Evolutionary conservation across 2,888 invertebrate species (phyloP).

Genomic region (Thyatira batis): DNA sequence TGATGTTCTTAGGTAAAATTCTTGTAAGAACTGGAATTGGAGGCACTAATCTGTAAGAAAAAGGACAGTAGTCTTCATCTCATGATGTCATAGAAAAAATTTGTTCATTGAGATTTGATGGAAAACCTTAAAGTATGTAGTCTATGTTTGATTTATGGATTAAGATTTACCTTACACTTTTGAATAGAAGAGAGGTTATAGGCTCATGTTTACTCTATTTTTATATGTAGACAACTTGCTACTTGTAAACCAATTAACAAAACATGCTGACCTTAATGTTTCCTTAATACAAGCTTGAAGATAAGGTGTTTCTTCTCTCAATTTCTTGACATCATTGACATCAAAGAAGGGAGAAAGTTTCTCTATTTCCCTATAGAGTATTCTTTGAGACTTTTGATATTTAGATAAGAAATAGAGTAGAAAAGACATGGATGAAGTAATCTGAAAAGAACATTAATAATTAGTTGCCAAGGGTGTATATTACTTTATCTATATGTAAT

Average conservation of each 20-base stretch:
- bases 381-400: conserved; percentile 84
- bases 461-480: no score
- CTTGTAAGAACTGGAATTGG: conserved; percentile 85
- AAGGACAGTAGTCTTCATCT: conserved; percentile 1
- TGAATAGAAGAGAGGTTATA: no score
- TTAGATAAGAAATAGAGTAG: conserved; percentile 86
- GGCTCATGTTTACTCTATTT: no score
- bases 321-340: conserved; percentile 38
- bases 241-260: not conserved
- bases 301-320: conserved; percentile 72
- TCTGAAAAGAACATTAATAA: conserved; percentile 52
- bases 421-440: conserved; percentile 84
- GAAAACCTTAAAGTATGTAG: no score
- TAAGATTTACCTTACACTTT: no score
- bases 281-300: conserved; percentile 86
- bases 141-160: no score
- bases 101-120: no score
- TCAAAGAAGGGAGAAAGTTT: conserved; percentile 37
- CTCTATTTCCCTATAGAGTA: conserved; percentile 83
- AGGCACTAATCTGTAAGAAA: conserved; percentile 79
- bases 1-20: conserved; percentile 81
- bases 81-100: no score
- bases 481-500: not conserved
- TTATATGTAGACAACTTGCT: no score
- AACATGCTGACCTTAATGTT: conserved; percentile 76